phyloP scores from a whole-genome alignment of 1,140 invertebrate species.

The Heliconius himera region DNA sequence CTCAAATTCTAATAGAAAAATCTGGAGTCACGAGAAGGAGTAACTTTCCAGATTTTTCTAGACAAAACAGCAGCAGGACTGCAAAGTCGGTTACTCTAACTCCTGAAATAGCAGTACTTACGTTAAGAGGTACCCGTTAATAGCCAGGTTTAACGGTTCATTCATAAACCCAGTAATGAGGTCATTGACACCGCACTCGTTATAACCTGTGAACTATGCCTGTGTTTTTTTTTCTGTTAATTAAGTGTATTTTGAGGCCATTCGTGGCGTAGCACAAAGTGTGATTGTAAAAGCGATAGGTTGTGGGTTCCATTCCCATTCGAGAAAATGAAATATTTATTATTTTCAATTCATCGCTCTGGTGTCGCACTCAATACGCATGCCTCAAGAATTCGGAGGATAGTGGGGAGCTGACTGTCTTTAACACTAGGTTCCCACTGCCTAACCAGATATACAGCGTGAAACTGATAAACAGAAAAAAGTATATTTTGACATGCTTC shows the following conservation, averaged over 20 bases:
- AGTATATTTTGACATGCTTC: background rate
- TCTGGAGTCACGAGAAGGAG: background rate
- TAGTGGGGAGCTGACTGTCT: too few relatives aligned
- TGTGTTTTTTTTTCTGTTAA: constrained; percentile 27
- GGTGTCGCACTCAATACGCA: too few relatives aligned
- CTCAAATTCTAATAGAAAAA: background rate
- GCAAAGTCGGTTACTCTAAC: constrained; percentile 34
- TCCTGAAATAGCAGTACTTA: constrained; percentile 54
- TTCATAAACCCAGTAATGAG: constrained; percentile 67
- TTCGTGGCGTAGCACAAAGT: too few relatives aligned
- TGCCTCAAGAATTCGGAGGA: too few relatives aligned
- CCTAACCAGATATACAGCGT: too few relatives aligned
- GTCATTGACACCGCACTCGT: constrained; percentile 53
- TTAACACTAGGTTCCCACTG: too few relatives aligned
- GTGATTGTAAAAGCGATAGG: too few relatives aligned
- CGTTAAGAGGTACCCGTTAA: constrained; percentile 46
- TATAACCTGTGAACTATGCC: constrained; percentile 43
- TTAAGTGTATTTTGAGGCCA: constrained; percentile 21
- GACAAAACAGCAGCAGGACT: background rate
- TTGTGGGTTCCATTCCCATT: too few relatives aligned
- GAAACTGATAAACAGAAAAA: too few relatives aligned
- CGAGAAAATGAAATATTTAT: too few relatives aligned
- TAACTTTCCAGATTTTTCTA: background rate
- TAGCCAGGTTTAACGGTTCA: constrained; percentile 55
- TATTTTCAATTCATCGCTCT: too few relatives aligned